phyloP scores from a whole-genome alignment of 2,797 vertebrate genomes.

The Chrysocyon brachyurus region DNA sequence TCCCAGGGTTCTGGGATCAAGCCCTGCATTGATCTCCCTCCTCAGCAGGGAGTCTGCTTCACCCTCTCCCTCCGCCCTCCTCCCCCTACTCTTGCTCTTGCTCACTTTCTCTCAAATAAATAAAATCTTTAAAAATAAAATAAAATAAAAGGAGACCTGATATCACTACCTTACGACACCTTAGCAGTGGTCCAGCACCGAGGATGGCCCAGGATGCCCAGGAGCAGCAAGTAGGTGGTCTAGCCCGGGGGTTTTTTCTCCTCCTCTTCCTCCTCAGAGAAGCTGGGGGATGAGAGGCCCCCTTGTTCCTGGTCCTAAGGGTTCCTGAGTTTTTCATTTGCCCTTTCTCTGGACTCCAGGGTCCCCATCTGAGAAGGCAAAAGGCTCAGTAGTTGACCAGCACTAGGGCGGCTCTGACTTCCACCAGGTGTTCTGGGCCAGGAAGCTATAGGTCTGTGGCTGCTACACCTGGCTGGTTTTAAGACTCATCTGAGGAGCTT shows the following conservation, averaged over 20 bases:
- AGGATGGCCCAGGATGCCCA: accelerated
- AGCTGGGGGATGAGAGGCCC: background rate
- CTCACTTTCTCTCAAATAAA: background rate
- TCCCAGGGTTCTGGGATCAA: accelerated
- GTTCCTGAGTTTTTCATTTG: background rate
- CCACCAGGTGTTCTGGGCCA: background rate
- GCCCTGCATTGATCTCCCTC: background rate
- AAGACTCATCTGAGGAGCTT: background rate
- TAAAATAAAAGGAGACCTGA: background rate
- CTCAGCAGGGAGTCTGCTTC: background rate
- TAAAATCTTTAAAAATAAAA: background rate
- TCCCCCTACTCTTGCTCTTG: background rate
- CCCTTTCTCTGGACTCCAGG: background rate
- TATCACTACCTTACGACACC: background rate
- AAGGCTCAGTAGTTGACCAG: background rate
- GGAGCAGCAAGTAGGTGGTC: accelerated
- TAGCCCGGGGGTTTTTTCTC: accelerated
- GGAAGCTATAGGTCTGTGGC: background rate
- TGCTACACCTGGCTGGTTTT: background rate
- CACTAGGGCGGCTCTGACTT: background rate
- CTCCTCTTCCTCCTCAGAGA: background rate
- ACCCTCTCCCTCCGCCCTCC: background rate
- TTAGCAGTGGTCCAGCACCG: background rate
- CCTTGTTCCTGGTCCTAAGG: background rate
- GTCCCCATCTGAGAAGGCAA: background rate